Evolutionary conservation across 1,140 invertebrate genomes (phyloP).

Genomic region (Sweltsa coloradensis): DNA sequence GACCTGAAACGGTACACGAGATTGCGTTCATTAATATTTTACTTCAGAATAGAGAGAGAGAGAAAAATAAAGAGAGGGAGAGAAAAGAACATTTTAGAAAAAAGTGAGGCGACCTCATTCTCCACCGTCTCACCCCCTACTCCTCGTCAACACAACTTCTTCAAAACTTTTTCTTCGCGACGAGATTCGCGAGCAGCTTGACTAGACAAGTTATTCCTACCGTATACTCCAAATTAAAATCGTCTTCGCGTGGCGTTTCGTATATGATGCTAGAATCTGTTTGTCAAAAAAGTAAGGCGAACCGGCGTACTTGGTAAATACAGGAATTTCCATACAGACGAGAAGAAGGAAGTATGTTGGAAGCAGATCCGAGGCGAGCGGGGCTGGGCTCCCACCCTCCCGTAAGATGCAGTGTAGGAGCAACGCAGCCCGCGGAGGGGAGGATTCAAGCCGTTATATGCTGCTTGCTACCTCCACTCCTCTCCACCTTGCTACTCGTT

Average conservation of each 20-base stretch:
- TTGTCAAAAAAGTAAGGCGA: background rate
- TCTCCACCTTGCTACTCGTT: conserved; percentile 3
- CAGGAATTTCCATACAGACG: too few species aligned
- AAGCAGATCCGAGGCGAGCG: background rate
- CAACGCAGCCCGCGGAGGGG: too few species aligned
- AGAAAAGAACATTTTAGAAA: background rate
- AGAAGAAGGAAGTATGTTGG: background rate
- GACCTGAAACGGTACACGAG: conserved; percentile 5
- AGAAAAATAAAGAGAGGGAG: background rate
- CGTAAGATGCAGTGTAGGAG: background rate
- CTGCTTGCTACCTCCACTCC: background rate
- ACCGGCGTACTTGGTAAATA: background rate
- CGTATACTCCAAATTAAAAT: conserved; percentile 9
- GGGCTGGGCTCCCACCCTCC: too few species aligned
- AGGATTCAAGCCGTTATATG: too few species aligned
- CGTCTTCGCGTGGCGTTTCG: conserved; percentile 2
- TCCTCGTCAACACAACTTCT: background rate
- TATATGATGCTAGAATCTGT: background rate
- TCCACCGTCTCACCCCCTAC: background rate
- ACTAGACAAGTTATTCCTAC: conserved; percentile 3
- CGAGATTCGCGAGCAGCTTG: background rate
- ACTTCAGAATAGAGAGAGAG: background rate
- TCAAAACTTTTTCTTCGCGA: conserved; percentile 1
- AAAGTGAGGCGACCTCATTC: background rate
- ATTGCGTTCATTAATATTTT: conserved; percentile 6